Conservation (phyloP, 2,888 invertebrate species). For the Lycocerus yunnanus region DNA sequence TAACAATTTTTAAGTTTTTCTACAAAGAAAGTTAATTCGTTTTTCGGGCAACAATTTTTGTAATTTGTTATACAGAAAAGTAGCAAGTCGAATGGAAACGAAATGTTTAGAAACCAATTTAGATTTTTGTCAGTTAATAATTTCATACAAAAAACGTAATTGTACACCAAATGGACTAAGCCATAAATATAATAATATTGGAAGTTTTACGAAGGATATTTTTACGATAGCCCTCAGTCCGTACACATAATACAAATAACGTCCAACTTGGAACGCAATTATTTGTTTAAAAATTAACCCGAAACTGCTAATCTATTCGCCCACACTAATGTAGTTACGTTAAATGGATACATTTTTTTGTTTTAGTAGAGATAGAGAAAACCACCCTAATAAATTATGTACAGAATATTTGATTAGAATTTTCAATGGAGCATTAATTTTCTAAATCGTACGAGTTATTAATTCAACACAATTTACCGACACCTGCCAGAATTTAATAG, state of each 20-base stretch:
- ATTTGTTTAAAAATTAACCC: not conserved
- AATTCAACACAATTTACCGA: not conserved
- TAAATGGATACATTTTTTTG: not conserved
- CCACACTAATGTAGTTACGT: not conserved
- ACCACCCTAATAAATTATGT: not conserved
- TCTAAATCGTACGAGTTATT: not conserved
- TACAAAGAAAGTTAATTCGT: not conserved
- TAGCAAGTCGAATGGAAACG: not conserved
- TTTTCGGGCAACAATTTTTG: not conserved
- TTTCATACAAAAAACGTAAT: not conserved
- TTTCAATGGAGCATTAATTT: not conserved
- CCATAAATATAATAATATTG: not conserved
- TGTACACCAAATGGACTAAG: not conserved
- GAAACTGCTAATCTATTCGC: not conserved
- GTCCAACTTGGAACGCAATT: not conserved
- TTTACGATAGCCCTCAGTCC: not conserved
- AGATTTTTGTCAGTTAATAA: not conserved
- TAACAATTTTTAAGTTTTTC: not conserved
- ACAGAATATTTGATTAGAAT: not conserved
- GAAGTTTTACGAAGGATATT: not conserved
- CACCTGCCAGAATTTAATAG: not conserved
- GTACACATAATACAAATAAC: too few species aligned
- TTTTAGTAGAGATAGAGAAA: not conserved
- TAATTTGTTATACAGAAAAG: not conserved
- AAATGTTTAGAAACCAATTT: not conserved